Evolutionary conservation across 1,140 invertebrate genomes (phyloP).

Genomic region (Elysia chlorotica): DNA sequence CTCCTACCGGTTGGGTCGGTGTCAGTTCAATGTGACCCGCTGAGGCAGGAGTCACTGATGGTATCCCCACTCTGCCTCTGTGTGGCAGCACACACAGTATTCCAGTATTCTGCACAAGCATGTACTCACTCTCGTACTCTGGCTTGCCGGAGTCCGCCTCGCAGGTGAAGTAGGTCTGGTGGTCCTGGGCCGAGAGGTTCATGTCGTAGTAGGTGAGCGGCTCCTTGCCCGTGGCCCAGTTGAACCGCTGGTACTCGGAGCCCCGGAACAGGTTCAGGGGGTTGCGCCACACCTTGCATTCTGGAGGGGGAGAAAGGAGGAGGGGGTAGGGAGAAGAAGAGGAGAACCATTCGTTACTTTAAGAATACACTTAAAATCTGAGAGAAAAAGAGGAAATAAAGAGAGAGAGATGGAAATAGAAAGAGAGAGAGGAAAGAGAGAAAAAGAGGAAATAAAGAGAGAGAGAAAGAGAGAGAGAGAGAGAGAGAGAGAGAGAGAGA

Average conservation of each 20-base stretch:
- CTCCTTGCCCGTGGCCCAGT: slow-evolving; percentile 88
- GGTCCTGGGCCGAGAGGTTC: slow-evolving; percentile 98
- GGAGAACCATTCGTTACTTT: neutral
- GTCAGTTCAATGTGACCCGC: too few relatives aligned
- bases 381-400: neutral
- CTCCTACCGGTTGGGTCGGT: too few relatives aligned
- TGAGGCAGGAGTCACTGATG: too few relatives aligned
- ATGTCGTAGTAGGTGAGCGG: slow-evolving; percentile 98
- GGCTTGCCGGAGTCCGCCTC: slow-evolving; percentile 87
- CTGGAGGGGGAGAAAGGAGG: slow-evolving; percentile 64
- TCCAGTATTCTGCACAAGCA: too few relatives aligned
- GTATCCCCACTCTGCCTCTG: too few relatives aligned
- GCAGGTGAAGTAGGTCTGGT: slow-evolving; percentile 97
- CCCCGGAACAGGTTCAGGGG: slow-evolving; percentile 94
- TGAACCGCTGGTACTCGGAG: slow-evolving; percentile 94
- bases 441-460: neutral
- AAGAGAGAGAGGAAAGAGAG: neutral
- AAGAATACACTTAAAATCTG: neutral
- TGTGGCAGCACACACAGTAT: neutral
- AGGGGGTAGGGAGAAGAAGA: neutral
- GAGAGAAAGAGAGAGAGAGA: neutral
- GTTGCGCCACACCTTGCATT: slow-evolving; percentile 98
- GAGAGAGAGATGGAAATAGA: neutral
- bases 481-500: neutral
- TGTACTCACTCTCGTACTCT: slow-evolving; percentile 84